These are phyloP conservation scores for Ciconia stormi DNA, from an alignment of 2,113 vertebrate species.

Conservation along the genomic window DNA sequence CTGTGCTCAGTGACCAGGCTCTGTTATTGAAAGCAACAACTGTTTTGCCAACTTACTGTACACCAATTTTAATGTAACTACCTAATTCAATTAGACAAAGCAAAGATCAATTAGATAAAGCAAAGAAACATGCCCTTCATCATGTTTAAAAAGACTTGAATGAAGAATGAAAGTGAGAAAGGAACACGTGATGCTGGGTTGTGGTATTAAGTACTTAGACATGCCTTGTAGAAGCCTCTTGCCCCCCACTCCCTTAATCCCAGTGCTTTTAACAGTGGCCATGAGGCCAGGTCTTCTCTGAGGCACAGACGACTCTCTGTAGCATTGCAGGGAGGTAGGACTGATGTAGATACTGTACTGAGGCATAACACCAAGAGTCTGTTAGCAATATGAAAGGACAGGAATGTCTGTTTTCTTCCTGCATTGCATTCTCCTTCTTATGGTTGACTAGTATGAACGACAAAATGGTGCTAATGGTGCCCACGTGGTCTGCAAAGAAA, in stretches of 20 bases:
- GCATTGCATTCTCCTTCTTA: background rate
- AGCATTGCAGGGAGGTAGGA: background rate
- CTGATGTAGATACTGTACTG: background rate
- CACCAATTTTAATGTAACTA: constrained; percentile 1
- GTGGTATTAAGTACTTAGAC: background rate
- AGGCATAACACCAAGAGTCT: background rate
- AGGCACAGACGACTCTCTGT: background rate
- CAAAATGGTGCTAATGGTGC: background rate
- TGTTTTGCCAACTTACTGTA: background rate
- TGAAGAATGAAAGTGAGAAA: background rate
- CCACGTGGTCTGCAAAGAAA: background rate
- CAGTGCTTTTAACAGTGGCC: background rate
- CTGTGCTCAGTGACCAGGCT: background rate
- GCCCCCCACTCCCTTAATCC: background rate
- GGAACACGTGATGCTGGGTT: background rate
- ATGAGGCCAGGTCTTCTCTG: background rate
- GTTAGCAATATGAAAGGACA: background rate
- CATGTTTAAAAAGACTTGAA: background rate
- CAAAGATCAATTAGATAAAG: constrained; percentile 36
- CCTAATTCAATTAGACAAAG: constrained; percentile 38
- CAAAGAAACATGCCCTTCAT: constrained; percentile 1
- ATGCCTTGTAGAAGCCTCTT: background rate
- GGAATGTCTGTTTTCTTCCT: background rate
- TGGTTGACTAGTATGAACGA: background rate
- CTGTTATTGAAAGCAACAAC: background rate